Evolutionary conservation across 1,140 invertebrate genomes (phyloP).

Genomic region (Leguminivora glycinivorella): DNA sequence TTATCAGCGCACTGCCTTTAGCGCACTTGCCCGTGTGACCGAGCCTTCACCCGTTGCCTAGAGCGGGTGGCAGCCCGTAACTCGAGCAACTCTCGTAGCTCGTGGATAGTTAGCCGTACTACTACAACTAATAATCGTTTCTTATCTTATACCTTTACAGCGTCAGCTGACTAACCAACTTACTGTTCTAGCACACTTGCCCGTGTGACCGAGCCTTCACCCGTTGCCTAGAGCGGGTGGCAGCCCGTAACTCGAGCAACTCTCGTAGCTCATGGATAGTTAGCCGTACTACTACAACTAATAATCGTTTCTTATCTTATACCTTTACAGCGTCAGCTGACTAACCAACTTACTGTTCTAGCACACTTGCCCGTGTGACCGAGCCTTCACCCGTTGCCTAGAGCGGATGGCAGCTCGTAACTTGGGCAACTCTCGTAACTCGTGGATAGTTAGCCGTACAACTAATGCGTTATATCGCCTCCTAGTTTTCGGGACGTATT

Average conservation of each 20-base stretch:
- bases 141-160: no score
- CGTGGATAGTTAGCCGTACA: slow-evolving; percentile 52
- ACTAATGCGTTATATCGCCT: slow-evolving; percentile 60
- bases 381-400: slow-evolving; percentile 22
- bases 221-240: slow-evolving; percentile 38
- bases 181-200: not conserved
- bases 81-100: slow-evolving; percentile 51
- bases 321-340: no score
- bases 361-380: not conserved
- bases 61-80: slow-evolving; percentile 47
- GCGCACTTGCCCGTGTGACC: not conserved
- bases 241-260: slow-evolving; percentile 50
- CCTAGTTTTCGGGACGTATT: not conserved
- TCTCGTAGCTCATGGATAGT: slow-evolving; percentile 51
- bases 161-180: no score
- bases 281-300: no score
- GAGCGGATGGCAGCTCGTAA: slow-evolving; percentile 47
- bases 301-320: no score
- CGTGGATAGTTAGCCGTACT: slow-evolving; percentile 54
- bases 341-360: not conserved
- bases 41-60: slow-evolving; percentile 22
- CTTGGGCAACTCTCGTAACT: slow-evolving; percentile 50
- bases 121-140: no score
- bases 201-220: not conserved
- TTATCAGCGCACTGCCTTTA: not conserved